Percentiles rank a stretch among this genome's conserved stretches.
phyloP scores from a whole-genome alignment of 2,797 vertebrate species.

The Phrynocephalus guinanensis region DNA sequence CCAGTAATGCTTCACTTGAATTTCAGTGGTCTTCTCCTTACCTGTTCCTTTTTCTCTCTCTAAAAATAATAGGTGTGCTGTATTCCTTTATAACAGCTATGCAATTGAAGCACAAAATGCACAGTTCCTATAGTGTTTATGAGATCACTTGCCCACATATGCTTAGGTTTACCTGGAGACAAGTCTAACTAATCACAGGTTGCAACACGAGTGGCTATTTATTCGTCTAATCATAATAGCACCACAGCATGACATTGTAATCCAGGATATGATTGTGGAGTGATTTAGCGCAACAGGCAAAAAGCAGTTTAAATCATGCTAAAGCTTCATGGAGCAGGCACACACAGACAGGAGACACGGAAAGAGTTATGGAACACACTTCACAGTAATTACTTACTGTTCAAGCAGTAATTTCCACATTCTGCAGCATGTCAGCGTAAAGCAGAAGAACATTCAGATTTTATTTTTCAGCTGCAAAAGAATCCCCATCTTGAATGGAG shows the following conservation, averaged over 20 bases:
- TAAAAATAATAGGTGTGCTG: not conserved
- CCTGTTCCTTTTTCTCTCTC: not conserved
- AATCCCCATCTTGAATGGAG: not conserved
- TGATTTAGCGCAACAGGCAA: constrained; percentile 28
- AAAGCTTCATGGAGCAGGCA: constrained; percentile 22
- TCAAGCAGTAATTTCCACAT: constrained; percentile 97
- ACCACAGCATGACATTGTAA: constrained; percentile 24
- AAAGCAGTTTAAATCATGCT: constrained; percentile 38
- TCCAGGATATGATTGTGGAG: constrained; percentile 9
- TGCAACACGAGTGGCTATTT: not conserved
- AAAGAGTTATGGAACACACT: constrained; percentile 56
- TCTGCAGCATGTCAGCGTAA: constrained; percentile 85
- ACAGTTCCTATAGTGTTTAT: not conserved
- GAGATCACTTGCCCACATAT: not conserved
- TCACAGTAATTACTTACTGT: constrained; percentile 89
- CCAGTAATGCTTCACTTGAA: not conserved
- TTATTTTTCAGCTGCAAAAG: constrained; percentile 57
- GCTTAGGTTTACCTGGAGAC: not conserved
- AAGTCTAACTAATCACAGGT: not conserved
- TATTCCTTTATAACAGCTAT: not conserved
- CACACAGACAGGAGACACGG: not conserved
- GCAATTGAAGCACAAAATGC: not conserved
- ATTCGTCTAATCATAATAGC: not conserved
- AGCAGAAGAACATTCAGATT: constrained; percentile 72
- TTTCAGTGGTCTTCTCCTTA: not conserved